A percentile compares a stretch with the other conserved stretches of the same genome.
Evolutionary conservation across 2,888 invertebrate species (phyloP).

Genomic region (Eustalomyia histrio): DNA sequence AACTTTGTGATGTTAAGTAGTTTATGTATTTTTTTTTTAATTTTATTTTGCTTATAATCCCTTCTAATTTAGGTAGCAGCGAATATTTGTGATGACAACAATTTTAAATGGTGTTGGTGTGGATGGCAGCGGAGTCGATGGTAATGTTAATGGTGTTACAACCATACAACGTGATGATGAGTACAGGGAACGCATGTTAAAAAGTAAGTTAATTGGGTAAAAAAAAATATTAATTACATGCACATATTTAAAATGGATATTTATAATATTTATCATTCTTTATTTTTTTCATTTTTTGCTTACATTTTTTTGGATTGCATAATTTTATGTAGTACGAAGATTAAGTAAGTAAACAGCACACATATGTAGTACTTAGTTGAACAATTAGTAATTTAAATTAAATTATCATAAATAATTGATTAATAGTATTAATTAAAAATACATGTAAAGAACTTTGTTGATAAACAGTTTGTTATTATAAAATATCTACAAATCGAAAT

Average conservation of each 20-base stretch:
- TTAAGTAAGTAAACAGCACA: slow-evolving; percentile 50
- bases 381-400: not conserved
- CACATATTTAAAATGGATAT: slow-evolving; percentile 15
- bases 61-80: not conserved
- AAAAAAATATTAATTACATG: slow-evolving; percentile 50
- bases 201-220: slow-evolving; percentile 74
- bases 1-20: slow-evolving; percentile 4
- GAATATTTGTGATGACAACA: slow-evolving; percentile 41
- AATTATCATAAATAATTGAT: too few relatives aligned
- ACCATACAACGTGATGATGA: slow-evolving; percentile 79
- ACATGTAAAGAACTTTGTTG: too few relatives aligned
- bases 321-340: slow-evolving; percentile 54
- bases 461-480: too few relatives aligned
- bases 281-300: not conserved
- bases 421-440: too few relatives aligned
- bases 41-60: not conserved
- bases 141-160: slow-evolving; percentile 69
- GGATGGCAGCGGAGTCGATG: slow-evolving; percentile 69
- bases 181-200: slow-evolving; percentile 78
- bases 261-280: not conserved
- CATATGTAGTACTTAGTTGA: not conserved
- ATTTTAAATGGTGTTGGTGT: slow-evolving; percentile 68
- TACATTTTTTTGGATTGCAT: slow-evolving; percentile 11
- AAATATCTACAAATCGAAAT: too few relatives aligned
- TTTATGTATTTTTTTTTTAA: not conserved